phyloP scores from a whole-genome alignment of 2,888 invertebrate genomes.

The Ischnura elegans region DNA sequence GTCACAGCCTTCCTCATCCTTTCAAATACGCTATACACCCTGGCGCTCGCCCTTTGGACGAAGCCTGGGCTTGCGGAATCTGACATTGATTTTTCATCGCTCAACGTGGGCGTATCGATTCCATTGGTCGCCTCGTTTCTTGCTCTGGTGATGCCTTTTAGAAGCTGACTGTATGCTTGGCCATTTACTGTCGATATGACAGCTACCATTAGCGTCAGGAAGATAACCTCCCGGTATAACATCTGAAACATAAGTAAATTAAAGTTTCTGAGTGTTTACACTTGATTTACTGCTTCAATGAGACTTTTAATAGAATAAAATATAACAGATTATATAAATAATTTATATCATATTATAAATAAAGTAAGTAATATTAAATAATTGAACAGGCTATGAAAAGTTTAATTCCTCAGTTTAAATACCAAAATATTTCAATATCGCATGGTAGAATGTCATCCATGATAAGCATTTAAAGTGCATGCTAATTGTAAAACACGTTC shows the following conservation, averaged over 20 bases:
- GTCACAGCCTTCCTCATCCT: not conserved
- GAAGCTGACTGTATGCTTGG: not conserved
- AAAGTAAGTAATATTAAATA: no score
- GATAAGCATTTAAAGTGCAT: no score
- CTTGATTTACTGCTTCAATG: no score
- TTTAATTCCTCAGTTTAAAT: no score
- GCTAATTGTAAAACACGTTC: no score
- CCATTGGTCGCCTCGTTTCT: not conserved
- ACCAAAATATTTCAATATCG: no score
- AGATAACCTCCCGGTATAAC: not conserved
- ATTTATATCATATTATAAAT: no score
- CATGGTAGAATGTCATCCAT: no score
- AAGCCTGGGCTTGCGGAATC: not conserved
- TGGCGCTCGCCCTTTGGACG: not conserved
- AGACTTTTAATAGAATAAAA: no score
- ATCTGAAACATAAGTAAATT: not conserved
- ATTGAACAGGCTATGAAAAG: no score
- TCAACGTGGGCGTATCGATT: not conserved
- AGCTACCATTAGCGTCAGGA: not conserved
- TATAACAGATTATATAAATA: no score
- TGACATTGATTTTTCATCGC: not conserved
- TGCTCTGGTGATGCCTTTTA: not conserved
- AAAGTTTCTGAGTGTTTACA: no score
- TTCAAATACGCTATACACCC: not conserved
- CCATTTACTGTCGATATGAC: not conserved